Conservation (phyloP, 2,888 invertebrate genomes). For the Harpagoxenus sublaevis region DNA sequence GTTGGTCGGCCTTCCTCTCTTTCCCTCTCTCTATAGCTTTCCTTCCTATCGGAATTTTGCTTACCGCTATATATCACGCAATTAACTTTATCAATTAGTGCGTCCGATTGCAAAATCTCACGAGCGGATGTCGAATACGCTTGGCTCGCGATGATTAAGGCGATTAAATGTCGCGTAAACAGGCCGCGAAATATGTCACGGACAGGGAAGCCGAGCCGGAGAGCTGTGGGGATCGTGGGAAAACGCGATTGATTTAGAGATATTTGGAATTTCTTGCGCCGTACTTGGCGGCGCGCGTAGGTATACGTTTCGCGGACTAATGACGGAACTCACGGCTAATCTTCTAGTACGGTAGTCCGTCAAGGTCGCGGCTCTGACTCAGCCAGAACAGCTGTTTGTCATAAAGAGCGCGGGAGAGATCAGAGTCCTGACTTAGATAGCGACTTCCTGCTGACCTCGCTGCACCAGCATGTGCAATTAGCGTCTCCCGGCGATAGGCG, state of each 20-base stretch:
- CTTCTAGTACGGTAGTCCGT: constrained; percentile 73
- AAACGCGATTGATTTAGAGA: constrained; percentile 1
- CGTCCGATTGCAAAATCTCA: constrained; percentile 64
- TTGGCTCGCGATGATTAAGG: constrained; percentile 46
- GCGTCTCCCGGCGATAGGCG: constrained; percentile 48
- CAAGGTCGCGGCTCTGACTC: constrained; percentile 78
- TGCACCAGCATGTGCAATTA: constrained; percentile 74
- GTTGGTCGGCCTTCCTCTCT: not conserved
- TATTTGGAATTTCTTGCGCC: constrained; percentile 26
- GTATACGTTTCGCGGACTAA: constrained; percentile 4
- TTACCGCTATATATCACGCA: constrained; percentile 57
- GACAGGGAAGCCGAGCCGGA: not conserved
- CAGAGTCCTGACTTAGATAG: constrained; percentile 79
- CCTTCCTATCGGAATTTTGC: constrained; percentile 36
- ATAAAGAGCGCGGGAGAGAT: constrained; percentile 77
- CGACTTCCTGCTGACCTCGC: constrained; percentile 84
- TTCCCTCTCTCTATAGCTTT: not conserved
- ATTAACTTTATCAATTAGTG: constrained; percentile 68
- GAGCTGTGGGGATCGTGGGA: constrained; percentile 15
- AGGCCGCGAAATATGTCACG: not conserved
- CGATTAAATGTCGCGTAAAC: constrained; percentile 38
- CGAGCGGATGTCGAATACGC: constrained; percentile 35
- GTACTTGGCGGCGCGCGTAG: not conserved
- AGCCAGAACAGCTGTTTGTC: constrained; percentile 81
- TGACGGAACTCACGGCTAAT: constrained; percentile 59